A percentile compares a stretch with the other conserved stretches of the same genome.
Evolutionary conservation across 2,113 vertebrate species (phyloP).

Genomic region (Lagopus leucura): DNA sequence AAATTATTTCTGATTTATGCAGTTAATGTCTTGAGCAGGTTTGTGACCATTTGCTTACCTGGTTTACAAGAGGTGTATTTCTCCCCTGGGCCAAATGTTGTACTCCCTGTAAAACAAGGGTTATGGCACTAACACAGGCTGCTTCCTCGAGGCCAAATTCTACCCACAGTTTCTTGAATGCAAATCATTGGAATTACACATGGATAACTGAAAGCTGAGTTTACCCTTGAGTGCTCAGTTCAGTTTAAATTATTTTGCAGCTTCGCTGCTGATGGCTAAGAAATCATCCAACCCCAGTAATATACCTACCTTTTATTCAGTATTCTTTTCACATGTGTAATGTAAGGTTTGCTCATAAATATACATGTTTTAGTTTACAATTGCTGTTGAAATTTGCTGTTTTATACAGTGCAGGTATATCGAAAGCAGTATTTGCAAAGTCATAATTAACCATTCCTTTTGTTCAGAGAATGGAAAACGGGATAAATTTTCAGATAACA

Average conservation of each 20-base stretch:
- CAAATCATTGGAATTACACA: slow-evolving; percentile 53
- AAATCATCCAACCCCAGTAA: slow-evolving; percentile 37
- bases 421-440: background rate
- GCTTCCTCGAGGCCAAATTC: slow-evolving; percentile 47
- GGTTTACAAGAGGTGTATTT: slow-evolving; percentile 31
- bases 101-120: slow-evolving; percentile 60
- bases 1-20: slow-evolving; percentile 19
- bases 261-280: slow-evolving; percentile 46
- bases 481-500: background rate
- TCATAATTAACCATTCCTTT: slow-evolving; percentile 35
- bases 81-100: slow-evolving; percentile 30
- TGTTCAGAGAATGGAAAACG: background rate
- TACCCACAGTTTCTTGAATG: slow-evolving; percentile 43
- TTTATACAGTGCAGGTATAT: background rate
- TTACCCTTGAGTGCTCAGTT: slow-evolving; percentile 61
- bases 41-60: slow-evolving; percentile 23
- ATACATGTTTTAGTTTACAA: slow-evolving; percentile 42
- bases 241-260: slow-evolving; percentile 61
- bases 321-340: slow-evolving; percentile 46
- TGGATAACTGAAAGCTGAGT: slow-evolving; percentile 50
- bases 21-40: background rate
- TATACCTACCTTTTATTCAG: slow-evolving; percentile 41
- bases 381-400: slow-evolving; percentile 2
- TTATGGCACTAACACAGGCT: slow-evolving; percentile 21
- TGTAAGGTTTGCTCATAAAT: slow-evolving; percentile 52